Evolutionary conservation across 2,113 vertebrate species (phyloP).

Genomic region (Cyphomyrus discorhynchus): DNA sequence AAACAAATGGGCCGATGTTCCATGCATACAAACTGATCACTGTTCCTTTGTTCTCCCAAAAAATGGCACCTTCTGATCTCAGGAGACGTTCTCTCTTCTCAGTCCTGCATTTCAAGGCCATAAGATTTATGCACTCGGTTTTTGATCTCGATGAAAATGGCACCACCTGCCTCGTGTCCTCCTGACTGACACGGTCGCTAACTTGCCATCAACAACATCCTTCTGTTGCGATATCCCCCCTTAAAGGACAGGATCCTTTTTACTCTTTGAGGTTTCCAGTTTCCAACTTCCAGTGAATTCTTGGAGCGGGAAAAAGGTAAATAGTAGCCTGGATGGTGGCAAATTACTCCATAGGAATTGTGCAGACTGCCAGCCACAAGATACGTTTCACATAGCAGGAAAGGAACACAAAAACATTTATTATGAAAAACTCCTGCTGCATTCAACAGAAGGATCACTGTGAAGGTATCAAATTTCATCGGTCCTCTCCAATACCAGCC

Average conservation of each 20-base stretch:
- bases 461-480: background rate
- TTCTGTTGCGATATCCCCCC: background rate
- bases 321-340: background rate
- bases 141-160: background rate
- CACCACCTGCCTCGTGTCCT: background rate
- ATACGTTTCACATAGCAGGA: background rate
- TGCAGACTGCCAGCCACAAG: background rate
- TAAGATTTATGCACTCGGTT: background rate
- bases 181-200: background rate
- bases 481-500: background rate
- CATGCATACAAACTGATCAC: background rate
- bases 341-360: background rate
- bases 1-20: background rate
- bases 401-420: background rate
- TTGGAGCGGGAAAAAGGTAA: background rate
- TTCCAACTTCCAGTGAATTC: background rate
- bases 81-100: background rate
- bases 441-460: background rate
- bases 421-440: background rate
- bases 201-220: background rate
- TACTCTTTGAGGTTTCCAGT: background rate
- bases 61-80: background rate
- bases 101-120: background rate
- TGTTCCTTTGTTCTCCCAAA: background rate
- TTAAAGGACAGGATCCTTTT: background rate